Evolutionary conservation across 2,888 invertebrate genomes (phyloP).

Genomic region (Synergus laeviventris): DNA sequence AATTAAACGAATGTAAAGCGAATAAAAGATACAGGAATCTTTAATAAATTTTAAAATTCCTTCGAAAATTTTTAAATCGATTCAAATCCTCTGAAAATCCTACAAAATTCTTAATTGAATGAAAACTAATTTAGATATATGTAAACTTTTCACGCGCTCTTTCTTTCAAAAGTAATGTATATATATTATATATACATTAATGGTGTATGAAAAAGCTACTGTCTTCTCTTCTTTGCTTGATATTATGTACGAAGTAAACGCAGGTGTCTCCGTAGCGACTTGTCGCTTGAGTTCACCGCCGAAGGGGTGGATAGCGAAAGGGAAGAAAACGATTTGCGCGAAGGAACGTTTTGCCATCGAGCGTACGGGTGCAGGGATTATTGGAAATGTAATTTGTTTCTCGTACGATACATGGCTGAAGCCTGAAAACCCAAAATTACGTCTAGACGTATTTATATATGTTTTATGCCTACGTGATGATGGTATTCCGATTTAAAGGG

Average conservation of each 20-base stretch:
- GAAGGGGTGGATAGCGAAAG: constrained; percentile 29
- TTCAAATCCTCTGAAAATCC: too few species aligned
- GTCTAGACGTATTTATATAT: constrained; percentile 50
- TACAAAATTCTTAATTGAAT: too few species aligned
- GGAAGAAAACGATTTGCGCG: constrained; percentile 49
- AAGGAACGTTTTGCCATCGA: constrained; percentile 57
- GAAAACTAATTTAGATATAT: too few species aligned
- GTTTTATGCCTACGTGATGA: constrained; percentile 45
- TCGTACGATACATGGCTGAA: constrained; percentile 46
- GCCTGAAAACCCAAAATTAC: constrained; percentile 47
- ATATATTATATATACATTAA: too few species aligned
- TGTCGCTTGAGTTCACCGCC: constrained; percentile 27
- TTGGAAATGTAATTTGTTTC: constrained; percentile 59
- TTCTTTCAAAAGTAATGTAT: too few species aligned
- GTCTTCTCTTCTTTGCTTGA: neutral
- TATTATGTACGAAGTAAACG: constrained; percentile 19
- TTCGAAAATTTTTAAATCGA: too few species aligned
- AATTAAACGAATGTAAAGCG: too few species aligned
- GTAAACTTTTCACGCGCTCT: too few species aligned
- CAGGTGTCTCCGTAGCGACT: constrained; percentile 37
- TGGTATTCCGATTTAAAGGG: constrained; percentile 47
- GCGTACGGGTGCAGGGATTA: constrained; percentile 53
- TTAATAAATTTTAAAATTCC: too few species aligned
- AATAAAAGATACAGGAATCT: too few species aligned
- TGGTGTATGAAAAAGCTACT: neutral